Conservation (phyloP, 1,140 invertebrate species). For the Drosophila kikkawai region DNA sequence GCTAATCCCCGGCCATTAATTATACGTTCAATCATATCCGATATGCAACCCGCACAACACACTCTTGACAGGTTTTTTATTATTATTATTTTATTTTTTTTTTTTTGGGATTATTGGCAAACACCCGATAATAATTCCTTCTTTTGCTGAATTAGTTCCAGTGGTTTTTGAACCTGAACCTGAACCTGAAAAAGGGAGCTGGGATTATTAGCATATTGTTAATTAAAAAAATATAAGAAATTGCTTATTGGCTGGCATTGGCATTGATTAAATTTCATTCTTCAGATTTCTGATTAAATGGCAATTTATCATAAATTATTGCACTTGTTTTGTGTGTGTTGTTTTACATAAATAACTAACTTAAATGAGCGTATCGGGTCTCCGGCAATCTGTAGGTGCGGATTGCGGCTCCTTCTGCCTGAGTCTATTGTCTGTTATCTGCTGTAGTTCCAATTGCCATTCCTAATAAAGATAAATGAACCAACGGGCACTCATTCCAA, state of each 20-base stretch:
- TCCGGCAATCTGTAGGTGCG: conserved; percentile 16
- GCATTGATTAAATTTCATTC: conserved; percentile 47
- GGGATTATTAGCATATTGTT: conserved; percentile 48
- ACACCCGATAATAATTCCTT: conserved; percentile 55
- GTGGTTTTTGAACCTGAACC: conserved; percentile 50
- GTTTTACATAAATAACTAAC: conserved; percentile 69
- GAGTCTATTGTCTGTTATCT: conserved; percentile 59
- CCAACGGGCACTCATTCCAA: conserved; percentile 64
- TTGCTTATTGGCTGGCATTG: conserved; percentile 15
- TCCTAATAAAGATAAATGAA: conserved; percentile 81
- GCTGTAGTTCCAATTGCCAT: conserved; percentile 71
- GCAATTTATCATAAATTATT: conserved; percentile 62
- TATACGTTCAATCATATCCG: conserved; percentile 79
- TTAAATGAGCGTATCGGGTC: conserved; percentile 49
- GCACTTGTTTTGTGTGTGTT: conserved; percentile 46
- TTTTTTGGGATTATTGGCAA: conserved; percentile 13
- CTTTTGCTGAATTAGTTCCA: conserved; percentile 55
- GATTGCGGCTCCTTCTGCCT: neutral
- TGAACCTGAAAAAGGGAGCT: conserved; percentile 23
- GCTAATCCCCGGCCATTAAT: conserved; percentile 75
- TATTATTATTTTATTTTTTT: neutral
- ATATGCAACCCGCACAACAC: conserved; percentile 49
- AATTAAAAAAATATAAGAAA: conserved; percentile 46
- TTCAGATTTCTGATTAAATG: conserved; percentile 55
- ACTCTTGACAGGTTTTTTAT: conserved; percentile 30